Conservation (phyloP, 2,113 vertebrate genomes). For the Callospermophilus lateralis region DNA sequence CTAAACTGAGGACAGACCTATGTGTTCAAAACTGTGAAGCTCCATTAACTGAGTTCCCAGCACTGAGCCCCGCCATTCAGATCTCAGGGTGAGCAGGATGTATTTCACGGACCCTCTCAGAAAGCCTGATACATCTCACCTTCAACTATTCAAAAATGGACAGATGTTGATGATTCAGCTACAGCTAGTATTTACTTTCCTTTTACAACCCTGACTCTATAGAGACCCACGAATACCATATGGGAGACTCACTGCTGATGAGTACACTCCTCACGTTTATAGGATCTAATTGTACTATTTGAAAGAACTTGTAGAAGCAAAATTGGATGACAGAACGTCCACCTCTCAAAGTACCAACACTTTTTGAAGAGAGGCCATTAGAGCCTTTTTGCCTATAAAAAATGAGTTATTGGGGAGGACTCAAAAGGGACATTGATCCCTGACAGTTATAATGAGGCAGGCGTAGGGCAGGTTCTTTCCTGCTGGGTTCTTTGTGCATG, state of each 20-base stretch:
- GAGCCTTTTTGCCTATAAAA: slow-evolving; percentile 25
- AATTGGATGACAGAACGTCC: slow-evolving; percentile 44
- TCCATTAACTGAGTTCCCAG: not conserved
- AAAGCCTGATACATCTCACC: slow-evolving; percentile 34
- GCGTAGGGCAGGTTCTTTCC: not conserved
- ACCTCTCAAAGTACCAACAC: slow-evolving; percentile 14
- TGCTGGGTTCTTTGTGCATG: not conserved
- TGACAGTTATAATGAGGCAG: not conserved
- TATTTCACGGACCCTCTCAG: slow-evolving; percentile 22
- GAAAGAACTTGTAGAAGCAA: slow-evolving; percentile 55
- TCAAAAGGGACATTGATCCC: not conserved
- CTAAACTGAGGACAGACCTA: not conserved
- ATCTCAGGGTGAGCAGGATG: not conserved
- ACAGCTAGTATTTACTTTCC: slow-evolving; percentile 62
- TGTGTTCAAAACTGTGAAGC: not conserved
- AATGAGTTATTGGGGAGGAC: not conserved
- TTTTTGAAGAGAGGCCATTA: slow-evolving; percentile 39
- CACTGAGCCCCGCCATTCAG: not conserved
- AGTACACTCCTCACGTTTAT: not conserved
- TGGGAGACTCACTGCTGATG: slow-evolving; percentile 35
- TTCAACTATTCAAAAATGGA: slow-evolving; percentile 55
- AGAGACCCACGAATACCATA: slow-evolving; percentile 47
- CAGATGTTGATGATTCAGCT: slow-evolving; percentile 62
- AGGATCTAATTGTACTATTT: slow-evolving; percentile 28
- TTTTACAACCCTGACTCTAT: slow-evolving; percentile 52